phyloP scores from a whole-genome alignment of 1,140 invertebrate species.

The Trichonephila clavipes region DNA sequence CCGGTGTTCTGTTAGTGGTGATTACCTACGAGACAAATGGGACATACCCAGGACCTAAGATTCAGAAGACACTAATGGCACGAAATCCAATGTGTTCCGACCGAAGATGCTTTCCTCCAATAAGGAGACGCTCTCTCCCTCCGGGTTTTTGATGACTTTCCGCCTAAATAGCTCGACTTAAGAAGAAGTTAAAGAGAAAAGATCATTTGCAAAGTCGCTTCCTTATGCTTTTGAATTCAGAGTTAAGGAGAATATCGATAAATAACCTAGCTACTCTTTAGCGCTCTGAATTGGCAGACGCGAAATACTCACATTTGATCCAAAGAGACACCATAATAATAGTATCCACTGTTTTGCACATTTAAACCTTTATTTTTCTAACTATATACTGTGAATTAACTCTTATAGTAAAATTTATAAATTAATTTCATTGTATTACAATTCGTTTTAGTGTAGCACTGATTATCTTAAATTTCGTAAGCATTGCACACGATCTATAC shows the following conservation, averaged over 20 bases:
- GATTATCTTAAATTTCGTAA: too few species aligned
- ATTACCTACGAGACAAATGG: conserved; percentile 59
- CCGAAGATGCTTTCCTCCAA: conserved; percentile 30
- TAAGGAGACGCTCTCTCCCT: conserved; percentile 2
- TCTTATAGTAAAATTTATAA: too few species aligned
- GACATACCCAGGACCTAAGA: conserved; percentile 41
- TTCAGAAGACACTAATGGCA: conserved; percentile 62
- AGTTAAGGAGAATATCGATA: not conserved
- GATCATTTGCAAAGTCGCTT: not conserved
- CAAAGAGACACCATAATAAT: too few species aligned
- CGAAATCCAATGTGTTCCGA: conserved; percentile 44
- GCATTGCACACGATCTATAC: too few species aligned
- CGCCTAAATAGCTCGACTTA: conserved; percentile 43
- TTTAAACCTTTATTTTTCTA: too few species aligned
- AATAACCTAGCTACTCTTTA: not conserved
- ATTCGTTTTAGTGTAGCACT: too few species aligned
- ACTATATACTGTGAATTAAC: too few species aligned
- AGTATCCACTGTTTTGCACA: too few species aligned
- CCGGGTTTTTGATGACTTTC: conserved; percentile 43
- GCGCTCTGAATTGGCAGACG: not conserved
- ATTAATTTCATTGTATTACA: too few species aligned
- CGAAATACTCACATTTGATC: too few species aligned
- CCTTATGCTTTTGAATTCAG: conserved; percentile 1
- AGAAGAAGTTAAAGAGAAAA: conserved; percentile 39
- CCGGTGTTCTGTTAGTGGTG: conserved; percentile 41